Percentiles rank a stretch among this genome's conserved stretches.
Conservation (phyloP, 2,113 vertebrate genomes). For the Thymallus thymallus region DNA sequence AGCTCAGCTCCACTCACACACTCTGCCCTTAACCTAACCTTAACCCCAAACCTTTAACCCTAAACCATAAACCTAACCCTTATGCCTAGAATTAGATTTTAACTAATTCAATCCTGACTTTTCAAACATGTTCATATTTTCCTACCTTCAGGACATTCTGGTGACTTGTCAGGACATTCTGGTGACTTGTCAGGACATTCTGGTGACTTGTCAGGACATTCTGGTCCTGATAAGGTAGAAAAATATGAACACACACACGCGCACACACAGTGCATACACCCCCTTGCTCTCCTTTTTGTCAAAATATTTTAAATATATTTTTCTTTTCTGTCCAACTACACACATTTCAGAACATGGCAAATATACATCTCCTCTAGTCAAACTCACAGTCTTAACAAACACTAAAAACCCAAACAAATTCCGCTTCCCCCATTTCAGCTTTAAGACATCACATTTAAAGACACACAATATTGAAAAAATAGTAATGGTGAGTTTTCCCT, state of each 20-base stretch:
- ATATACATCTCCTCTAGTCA: neutral
- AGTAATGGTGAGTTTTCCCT: neutral
- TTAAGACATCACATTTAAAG: slow-evolving; percentile 50
- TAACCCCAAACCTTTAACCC: too few relatives aligned
- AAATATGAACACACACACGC: slow-evolving; percentile 1
- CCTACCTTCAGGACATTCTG: too few relatives aligned
- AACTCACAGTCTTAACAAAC: neutral
- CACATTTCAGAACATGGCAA: neutral
- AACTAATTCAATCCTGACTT: too few relatives aligned
- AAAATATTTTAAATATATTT: slow-evolving; percentile 26
- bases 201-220: too few relatives aligned
- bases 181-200: too few relatives aligned
- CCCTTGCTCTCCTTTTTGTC: slow-evolving; percentile 11
- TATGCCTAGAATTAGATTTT: too few relatives aligned
- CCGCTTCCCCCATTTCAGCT: slow-evolving; percentile 4
- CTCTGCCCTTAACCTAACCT: too few relatives aligned
- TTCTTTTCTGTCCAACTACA: neutral
- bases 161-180: too few relatives aligned
- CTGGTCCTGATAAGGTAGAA: too few relatives aligned
- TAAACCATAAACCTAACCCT: too few relatives aligned
- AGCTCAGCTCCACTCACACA: too few relatives aligned
- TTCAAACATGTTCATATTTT: too few relatives aligned
- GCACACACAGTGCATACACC: slow-evolving; percentile 1
- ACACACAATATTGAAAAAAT: slow-evolving; percentile 52
- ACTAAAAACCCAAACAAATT: neutral